phyloP scores from a whole-genome alignment of 1,140 invertebrate species.

The Dendrolimus kikuchii region DNA sequence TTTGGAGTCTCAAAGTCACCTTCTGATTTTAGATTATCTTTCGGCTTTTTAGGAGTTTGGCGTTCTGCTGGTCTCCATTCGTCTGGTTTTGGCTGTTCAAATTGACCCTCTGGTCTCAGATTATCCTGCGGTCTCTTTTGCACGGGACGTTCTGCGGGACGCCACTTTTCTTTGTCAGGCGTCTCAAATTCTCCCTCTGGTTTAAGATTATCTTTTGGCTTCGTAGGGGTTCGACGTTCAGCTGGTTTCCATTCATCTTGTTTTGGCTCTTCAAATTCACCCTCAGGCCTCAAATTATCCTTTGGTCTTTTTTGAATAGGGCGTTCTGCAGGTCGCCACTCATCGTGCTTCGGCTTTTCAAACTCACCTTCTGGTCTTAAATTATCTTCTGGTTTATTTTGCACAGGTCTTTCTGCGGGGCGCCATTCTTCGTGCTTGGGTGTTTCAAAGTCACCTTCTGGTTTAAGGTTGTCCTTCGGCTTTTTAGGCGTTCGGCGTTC shows the following conservation, averaged over 20 bases:
- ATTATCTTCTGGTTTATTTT: conserved; percentile 72
- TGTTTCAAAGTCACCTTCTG: conserved; percentile 65
- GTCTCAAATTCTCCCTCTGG: conserved; percentile 73
- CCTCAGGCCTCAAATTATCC: conserved; percentile 78
- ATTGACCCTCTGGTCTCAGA: conserved; percentile 73
- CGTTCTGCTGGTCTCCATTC: conserved; percentile 59
- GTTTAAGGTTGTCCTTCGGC: conserved; percentile 65
- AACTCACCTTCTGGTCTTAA: conserved; percentile 74
- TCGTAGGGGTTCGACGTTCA: conserved; percentile 70
- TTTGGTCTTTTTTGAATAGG: conserved; percentile 64
- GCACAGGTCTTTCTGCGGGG: conserved; percentile 66
- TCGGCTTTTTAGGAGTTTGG: conserved; percentile 54
- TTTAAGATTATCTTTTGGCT: conserved; percentile 74
- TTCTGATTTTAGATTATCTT: conserved; percentile 75
- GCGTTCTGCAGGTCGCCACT: conserved; percentile 55
- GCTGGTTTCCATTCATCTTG: conserved; percentile 70
- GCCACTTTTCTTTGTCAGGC: conserved; percentile 67
- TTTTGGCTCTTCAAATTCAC: conserved; percentile 72
- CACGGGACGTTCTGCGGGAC: conserved; percentile 70
- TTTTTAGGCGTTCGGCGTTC: conserved; percentile 47
- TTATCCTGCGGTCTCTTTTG: conserved; percentile 75
- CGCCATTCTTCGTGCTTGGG: conserved; percentile 70
- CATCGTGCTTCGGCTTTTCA: conserved; percentile 49
- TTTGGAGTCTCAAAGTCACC: conserved; percentile 73
- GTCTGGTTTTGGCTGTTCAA: conserved; percentile 58